phyloP scores from a whole-genome alignment of 2,797 vertebrate species.

The Balearica regulorum region DNA sequence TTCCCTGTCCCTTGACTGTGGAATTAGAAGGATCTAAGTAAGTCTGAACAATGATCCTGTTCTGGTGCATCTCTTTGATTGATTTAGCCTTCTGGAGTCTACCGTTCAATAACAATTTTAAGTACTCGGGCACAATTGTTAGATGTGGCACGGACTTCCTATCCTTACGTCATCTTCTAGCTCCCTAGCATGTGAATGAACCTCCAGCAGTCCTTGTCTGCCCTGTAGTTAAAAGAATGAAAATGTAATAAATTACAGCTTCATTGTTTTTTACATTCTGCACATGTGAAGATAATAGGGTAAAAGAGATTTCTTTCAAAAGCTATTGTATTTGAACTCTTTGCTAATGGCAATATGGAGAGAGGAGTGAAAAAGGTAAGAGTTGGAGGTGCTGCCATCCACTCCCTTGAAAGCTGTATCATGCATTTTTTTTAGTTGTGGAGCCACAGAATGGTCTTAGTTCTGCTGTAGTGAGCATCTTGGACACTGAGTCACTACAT shows the following conservation, averaged over 20 bases:
- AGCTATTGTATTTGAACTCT: neutral
- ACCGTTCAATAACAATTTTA: neutral
- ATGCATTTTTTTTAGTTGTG: neutral
- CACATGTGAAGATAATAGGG: neutral
- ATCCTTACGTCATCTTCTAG: neutral
- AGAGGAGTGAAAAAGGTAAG: neutral
- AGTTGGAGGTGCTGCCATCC: neutral
- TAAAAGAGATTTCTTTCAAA: neutral
- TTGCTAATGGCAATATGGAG: neutral
- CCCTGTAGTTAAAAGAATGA: conserved; percentile 26
- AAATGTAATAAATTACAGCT: neutral
- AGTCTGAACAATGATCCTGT: neutral
- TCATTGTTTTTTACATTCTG: neutral
- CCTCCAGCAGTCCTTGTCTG: neutral
- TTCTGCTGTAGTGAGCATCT: conserved; percentile 35
- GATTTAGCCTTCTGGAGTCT: neutral
- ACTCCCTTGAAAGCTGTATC: neutral
- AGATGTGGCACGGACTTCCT: neutral
- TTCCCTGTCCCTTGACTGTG: neutral
- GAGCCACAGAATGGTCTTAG: conserved; percentile 19
- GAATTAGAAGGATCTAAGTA: neutral
- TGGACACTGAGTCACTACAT: conserved; percentile 59
- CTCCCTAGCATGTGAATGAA: neutral
- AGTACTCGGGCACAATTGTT: neutral
- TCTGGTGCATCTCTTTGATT: neutral